Evolutionary conservation across 2,797 vertebrate species (phyloP).

Genomic region (Cyclura pinguis): DNA sequence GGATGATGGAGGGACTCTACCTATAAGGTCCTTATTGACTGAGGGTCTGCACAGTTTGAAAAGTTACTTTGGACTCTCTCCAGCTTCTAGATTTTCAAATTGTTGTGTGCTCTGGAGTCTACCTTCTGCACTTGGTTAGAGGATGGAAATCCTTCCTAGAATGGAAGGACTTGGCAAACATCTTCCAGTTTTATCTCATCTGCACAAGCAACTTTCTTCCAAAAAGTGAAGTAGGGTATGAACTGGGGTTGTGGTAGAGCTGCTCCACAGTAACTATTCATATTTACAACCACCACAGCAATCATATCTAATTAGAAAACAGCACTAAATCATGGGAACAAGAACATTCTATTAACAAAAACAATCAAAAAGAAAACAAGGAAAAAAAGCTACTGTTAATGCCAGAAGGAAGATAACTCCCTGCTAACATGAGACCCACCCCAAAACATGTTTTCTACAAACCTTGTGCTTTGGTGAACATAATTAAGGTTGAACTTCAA

Average conservation of each 20-base stretch:
- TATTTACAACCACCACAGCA: neutral
- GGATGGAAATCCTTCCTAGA: neutral
- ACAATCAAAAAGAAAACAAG: conserved; percentile 13
- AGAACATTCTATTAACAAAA: conserved; percentile 9
- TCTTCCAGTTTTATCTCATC: neutral
- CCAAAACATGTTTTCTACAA: conserved; percentile 14
- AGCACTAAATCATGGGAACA: conserved; percentile 6
- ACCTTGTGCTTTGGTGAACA: conserved; percentile 2
- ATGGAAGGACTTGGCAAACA: neutral
- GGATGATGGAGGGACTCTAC: neutral
- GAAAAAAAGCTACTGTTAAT: neutral
- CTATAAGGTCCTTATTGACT: neutral
- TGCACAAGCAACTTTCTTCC: neutral
- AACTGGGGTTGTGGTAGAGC: neutral
- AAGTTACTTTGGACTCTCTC: neutral
- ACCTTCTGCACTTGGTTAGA: neutral
- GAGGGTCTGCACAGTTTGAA: neutral
- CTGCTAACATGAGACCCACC: conserved; percentile 11
- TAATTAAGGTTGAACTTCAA: conserved; percentile 37
- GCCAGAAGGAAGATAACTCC: conserved; percentile 14
- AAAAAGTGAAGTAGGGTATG: conserved; percentile 1
- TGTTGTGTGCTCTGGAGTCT: neutral
- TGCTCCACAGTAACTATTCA: neutral
- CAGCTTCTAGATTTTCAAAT: neutral
- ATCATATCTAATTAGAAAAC: conserved; percentile 15